phyloP scores from a whole-genome alignment of 1,140 invertebrate genomes.

The Ericerus pela region DNA sequence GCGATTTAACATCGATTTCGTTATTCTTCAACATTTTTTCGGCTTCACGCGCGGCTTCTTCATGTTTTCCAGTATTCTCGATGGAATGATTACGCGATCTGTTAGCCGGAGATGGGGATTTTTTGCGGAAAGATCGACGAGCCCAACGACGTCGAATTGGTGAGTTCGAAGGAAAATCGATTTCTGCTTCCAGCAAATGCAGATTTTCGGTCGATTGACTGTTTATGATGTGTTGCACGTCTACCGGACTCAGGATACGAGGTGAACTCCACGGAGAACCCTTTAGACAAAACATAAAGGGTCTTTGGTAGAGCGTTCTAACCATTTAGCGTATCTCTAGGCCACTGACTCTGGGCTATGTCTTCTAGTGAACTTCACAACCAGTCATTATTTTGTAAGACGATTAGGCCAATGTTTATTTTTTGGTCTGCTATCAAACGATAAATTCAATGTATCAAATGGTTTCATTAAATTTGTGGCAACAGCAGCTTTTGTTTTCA shows the following conservation, averaged over 20 bases:
- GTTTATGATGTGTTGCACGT: constrained; percentile 34
- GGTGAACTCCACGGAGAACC: constrained; percentile 40
- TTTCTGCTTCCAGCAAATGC: constrained; percentile 22
- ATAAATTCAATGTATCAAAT: too few species aligned
- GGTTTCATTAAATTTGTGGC: too few species aligned
- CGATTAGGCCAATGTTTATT: too few species aligned
- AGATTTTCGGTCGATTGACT: constrained; percentile 38
- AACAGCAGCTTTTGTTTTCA: too few species aligned
- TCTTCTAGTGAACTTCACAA: too few species aligned
- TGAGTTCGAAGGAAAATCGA: constrained; percentile 24
- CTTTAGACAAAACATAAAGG: constrained; percentile 22
- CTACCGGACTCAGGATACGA: constrained; percentile 36
- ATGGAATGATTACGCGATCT: constrained; percentile 3
- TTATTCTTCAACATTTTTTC: constrained; percentile 25
- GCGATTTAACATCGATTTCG: constrained; percentile 28
- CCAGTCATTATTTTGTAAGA: too few species aligned
- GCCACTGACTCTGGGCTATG: neutral
- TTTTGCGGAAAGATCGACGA: constrained; percentile 26
- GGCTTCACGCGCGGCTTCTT: neutral
- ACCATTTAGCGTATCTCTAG: too few species aligned
- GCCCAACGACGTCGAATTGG: constrained; percentile 29
- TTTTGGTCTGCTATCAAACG: too few species aligned
- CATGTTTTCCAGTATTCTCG: neutral
- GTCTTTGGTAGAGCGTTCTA: too few species aligned
- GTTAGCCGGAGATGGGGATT: constrained; percentile 17